Percentiles rank a stretch among this genome's conserved stretches.
These are phyloP conservation scores for Drosophila sp. DNA, from an alignment of 1,140 invertebrate species.

Conservation along the genomic window DNA sequence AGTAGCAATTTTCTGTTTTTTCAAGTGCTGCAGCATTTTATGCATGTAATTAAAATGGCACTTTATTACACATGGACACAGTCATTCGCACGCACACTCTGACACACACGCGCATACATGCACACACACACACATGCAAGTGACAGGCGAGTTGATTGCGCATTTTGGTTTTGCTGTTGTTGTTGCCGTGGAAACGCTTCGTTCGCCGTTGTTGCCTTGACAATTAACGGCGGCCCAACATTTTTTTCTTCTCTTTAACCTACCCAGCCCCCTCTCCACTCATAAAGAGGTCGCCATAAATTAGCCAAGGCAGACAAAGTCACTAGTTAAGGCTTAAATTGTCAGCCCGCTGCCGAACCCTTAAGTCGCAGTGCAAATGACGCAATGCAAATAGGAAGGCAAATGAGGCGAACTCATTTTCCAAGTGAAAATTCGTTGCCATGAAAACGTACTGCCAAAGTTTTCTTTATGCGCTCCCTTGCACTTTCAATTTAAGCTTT, in stretches of 20 bases:
- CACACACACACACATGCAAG: conserved; percentile 28
- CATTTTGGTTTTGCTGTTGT: conserved; percentile 46
- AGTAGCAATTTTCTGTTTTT: conserved; percentile 23
- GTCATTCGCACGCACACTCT: conserved; percentile 21
- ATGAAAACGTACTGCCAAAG: conserved; percentile 35
- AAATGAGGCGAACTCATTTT: conserved; percentile 60
- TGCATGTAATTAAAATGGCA: conserved; percentile 66
- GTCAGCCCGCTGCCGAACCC: conserved; percentile 7
- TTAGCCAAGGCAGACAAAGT: conserved; percentile 63
- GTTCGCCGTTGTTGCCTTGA: conserved; percentile 67
- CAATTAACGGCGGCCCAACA: conserved; percentile 65
- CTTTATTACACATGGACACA: too few species aligned
- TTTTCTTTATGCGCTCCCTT: conserved; percentile 54
- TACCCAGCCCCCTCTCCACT: background rate
- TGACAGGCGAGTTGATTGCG: conserved; percentile 52
- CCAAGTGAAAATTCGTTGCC: conserved; percentile 35
- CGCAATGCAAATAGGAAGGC: conserved; percentile 67
- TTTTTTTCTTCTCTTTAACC: conserved; percentile 22
- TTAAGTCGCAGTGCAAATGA: conserved; percentile 51
- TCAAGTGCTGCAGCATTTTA: conserved; percentile 50
- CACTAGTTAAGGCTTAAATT: conserved; percentile 19
- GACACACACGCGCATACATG: conserved; percentile 10
- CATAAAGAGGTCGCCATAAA: conserved; percentile 60
- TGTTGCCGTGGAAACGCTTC: conserved; percentile 57
- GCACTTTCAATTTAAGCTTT: conserved; percentile 44